Conservation (phyloP, 2,113 vertebrate genomes). For the Clarias macrocephalus region DNA sequence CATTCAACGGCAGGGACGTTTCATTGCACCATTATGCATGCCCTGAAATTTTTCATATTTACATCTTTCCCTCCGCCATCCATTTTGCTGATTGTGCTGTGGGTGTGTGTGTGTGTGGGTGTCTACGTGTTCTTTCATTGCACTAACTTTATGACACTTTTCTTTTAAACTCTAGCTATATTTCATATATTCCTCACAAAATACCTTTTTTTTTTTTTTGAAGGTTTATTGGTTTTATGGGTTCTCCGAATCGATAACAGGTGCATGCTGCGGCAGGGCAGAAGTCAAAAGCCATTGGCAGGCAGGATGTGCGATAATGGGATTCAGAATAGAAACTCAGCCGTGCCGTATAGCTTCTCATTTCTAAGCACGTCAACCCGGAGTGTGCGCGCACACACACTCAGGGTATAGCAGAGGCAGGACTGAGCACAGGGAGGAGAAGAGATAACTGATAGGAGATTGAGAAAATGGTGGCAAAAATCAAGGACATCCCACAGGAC, state of each 20-base stretch:
- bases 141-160: constrained; percentile 17
- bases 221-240: constrained; percentile 11
- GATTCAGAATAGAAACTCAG: constrained; percentile 21
- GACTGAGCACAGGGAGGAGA: constrained; percentile 5
- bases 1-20: not conserved
- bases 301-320: constrained; percentile 51
- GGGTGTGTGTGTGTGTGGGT: constrained; percentile 60
- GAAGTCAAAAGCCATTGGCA: constrained; percentile 50
- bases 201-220: not conserved
- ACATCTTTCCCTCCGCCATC: not conserved
- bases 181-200: constrained; percentile 11
- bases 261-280: constrained; percentile 15
- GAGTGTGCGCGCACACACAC: not conserved
- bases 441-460: constrained; percentile 24
- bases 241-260: constrained; percentile 16
- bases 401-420: constrained; percentile 56
- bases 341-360: constrained; percentile 28
- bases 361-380: constrained; percentile 19
- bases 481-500: constrained; percentile 49
- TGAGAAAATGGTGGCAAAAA: constrained; percentile 45
- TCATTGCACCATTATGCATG: not conserved
- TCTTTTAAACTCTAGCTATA: not conserved
- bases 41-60: not conserved
- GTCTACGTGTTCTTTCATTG: constrained; percentile 53
- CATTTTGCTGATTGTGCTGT: not conserved